phyloP scores from a whole-genome alignment of 1,140 invertebrate species.

The Drosophila micromelanica region DNA sequence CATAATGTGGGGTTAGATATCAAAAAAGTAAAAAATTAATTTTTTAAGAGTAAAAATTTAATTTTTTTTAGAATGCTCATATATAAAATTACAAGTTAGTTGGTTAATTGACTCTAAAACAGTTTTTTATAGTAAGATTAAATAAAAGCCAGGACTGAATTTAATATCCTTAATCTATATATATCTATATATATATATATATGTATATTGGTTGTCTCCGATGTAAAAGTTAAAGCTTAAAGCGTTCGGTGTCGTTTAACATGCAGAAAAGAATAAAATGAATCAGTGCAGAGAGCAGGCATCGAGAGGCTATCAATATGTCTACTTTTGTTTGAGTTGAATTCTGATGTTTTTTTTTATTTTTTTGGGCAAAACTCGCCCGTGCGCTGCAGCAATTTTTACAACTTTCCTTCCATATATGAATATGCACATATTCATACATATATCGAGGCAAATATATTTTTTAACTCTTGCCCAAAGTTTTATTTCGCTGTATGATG shows the following conservation, averaged over 20 bases:
- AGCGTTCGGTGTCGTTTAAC: not conserved
- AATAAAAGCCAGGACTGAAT: too few relatives aligned
- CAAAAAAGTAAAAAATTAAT: too few relatives aligned
- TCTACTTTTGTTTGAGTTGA: slow-evolving; percentile 55
- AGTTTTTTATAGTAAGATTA: not conserved
- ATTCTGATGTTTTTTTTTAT: slow-evolving; percentile 15
- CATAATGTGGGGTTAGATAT: too few relatives aligned
- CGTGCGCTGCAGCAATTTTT: slow-evolving; percentile 58
- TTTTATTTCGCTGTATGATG: slow-evolving; percentile 63
- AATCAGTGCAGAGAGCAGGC: slow-evolving; percentile 48
- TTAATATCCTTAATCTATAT: too few relatives aligned
- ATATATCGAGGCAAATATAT: slow-evolving; percentile 22
- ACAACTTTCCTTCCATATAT: slow-evolving; percentile 48
- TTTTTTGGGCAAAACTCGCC: slow-evolving; percentile 27
- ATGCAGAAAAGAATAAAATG: slow-evolving; percentile 27
- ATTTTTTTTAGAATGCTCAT: too few relatives aligned
- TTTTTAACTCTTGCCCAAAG: slow-evolving; percentile 59
- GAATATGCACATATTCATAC: slow-evolving; percentile 10
- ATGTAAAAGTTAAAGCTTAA: slow-evolving; percentile 52
- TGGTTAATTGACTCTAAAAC: too few relatives aligned
- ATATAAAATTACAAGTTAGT: not conserved
- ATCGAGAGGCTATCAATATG: slow-evolving; percentile 45
- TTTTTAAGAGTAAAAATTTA: too few relatives aligned
- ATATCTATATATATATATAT: too few relatives aligned
- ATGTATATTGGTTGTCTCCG: not conserved